These are phyloP conservation scores for Pelvicachromis taeniatus DNA, from an alignment of 2,113 vertebrate species.

Conservation along the genomic window DNA sequence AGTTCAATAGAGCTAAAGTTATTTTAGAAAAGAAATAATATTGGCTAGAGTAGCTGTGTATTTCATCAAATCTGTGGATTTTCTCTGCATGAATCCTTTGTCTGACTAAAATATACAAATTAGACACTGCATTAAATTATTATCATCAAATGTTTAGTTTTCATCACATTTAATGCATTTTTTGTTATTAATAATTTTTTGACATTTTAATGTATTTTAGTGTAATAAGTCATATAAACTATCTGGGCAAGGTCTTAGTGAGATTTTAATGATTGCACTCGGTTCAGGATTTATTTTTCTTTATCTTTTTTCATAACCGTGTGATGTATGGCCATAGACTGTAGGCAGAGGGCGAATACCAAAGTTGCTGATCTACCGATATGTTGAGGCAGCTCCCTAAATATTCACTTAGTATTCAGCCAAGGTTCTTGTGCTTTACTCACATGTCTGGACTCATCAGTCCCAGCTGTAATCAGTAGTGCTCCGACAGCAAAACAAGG, in stretches of 20 bases:
- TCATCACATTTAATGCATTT: background rate
- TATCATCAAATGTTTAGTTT: background rate
- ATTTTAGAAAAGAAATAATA: background rate
- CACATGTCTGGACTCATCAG: slow-evolving; percentile 65
- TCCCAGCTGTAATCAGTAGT: slow-evolving; percentile 56
- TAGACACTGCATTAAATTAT: background rate
- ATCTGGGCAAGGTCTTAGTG: background rate
- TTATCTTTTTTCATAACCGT: background rate
- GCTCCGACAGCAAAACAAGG: slow-evolving; percentile 56
- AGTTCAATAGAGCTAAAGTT: background rate
- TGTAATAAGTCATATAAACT: background rate
- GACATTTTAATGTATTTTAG: background rate
- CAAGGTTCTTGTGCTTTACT: slow-evolving; percentile 34
- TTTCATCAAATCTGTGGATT: background rate
- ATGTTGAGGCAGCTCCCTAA: background rate
- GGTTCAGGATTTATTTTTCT: background rate
- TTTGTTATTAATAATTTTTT: background rate
- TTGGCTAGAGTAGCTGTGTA: background rate
- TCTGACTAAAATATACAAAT: background rate
- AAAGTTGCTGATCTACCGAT: background rate
- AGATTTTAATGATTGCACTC: background rate
- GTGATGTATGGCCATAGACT: background rate
- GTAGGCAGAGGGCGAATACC: background rate
- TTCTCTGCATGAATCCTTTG: background rate
- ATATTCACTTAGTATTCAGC: slow-evolving; percentile 49